Conservation (phyloP, 2,113 vertebrate genomes). For the Aplodontia rufa region DNA sequence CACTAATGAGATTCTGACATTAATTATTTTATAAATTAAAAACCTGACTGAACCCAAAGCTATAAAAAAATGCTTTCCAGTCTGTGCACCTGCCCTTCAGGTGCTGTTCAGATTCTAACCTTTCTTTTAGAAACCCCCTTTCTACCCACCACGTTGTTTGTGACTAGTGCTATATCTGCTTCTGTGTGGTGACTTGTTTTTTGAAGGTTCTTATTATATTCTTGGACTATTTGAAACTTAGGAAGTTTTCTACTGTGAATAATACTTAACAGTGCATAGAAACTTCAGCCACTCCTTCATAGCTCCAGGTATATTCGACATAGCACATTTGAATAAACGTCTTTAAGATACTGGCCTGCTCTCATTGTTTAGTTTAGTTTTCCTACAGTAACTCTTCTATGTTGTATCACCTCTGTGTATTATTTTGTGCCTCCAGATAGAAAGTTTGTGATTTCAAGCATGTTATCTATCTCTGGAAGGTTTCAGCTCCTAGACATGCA, state of each 20-base stretch:
- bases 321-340: background rate
- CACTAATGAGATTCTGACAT: too few relatives aligned
- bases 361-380: too few relatives aligned
- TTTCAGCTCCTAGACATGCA: background rate
- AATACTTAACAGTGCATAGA: background rate
- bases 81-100: background rate
- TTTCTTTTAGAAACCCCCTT: background rate
- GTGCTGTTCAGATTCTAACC: background rate
- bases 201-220: background rate
- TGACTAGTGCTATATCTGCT: background rate
- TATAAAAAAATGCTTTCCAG: background rate
- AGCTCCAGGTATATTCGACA: background rate
- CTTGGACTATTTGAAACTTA: background rate
- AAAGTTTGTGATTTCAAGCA: background rate
- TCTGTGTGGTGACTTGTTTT: background rate
- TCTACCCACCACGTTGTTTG: background rate
- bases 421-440: background rate
- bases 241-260: background rate
- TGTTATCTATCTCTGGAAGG: background rate
- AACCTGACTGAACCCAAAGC: too few relatives aligned
- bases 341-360: background rate
- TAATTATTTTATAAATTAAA: too few relatives aligned
- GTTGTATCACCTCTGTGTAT: background rate
- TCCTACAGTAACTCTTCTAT: background rate
- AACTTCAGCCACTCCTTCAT: background rate